A percentile compares a stretch with the other conserved stretches of the same genome.
Conservation (phyloP, 2,797 vertebrate genomes). For the Rachycentron canadum region DNA sequence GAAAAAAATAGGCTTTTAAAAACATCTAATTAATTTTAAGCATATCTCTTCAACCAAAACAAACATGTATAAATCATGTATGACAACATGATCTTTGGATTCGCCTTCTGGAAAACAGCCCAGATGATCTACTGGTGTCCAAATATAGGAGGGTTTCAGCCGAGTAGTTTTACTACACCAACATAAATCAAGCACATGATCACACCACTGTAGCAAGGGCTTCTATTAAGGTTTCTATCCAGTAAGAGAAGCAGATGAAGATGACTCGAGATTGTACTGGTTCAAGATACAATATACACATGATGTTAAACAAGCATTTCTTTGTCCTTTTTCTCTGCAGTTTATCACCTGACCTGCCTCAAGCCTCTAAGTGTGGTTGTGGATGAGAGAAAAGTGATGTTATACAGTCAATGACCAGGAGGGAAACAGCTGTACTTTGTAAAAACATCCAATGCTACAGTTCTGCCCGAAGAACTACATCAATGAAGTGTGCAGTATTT, state of each 20-base stretch:
- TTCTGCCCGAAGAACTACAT: neutral
- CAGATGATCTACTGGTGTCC: neutral
- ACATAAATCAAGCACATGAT: neutral
- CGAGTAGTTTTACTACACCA: neutral
- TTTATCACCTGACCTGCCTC: conserved; percentile 23
- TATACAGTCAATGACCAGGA: neutral
- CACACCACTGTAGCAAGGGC: neutral
- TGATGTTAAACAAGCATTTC: neutral
- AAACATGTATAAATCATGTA: conserved; percentile 10
- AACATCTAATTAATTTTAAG: conserved; percentile 5
- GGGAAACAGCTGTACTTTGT: neutral
- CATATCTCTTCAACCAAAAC: conserved; percentile 13
- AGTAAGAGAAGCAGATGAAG: neutral
- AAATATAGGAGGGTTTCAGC: conserved; percentile 10
- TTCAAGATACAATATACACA: neutral
- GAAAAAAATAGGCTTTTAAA: neutral
- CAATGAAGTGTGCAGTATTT: neutral
- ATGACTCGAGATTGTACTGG: neutral
- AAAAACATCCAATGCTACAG: neutral
- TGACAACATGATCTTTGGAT: neutral
- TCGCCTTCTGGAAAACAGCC: neutral
- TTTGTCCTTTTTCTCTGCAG: neutral
- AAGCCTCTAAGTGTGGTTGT: neutral
- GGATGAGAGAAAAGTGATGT: neutral
- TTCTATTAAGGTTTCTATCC: neutral